Percentiles rank a stretch among this genome's conserved stretches.
phyloP scores from a whole-genome alignment of 2,888 invertebrate genomes.

The Odontocerum albicorne region DNA sequence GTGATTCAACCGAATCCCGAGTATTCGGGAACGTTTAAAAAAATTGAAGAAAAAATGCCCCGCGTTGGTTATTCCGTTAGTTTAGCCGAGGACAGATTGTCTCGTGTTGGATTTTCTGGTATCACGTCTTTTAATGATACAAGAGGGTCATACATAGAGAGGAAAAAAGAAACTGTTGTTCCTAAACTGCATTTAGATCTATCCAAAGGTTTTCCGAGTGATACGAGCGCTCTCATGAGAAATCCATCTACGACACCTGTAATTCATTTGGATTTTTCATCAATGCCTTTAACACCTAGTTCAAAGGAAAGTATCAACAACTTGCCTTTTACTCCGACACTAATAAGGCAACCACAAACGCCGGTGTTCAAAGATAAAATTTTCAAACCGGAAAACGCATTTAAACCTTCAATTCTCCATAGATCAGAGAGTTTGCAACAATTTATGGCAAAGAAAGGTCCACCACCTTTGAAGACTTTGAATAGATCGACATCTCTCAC shows the following conservation, averaged over 20 bases:
- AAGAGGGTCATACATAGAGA: background rate
- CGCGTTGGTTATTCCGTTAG: too few species aligned
- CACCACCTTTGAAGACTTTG: constrained; percentile 27
- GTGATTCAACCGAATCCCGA: constrained; percentile 34
- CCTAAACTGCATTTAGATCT: constrained; percentile 39
- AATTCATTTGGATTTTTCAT: constrained; percentile 39
- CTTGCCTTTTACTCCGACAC: constrained; percentile 23
- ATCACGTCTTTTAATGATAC: background rate
- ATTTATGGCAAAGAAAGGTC: constrained; percentile 19
- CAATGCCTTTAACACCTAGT: constrained; percentile 12
- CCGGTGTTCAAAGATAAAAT: constrained; percentile 6
- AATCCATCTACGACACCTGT: constrained; percentile 34
- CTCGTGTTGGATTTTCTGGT: too few species aligned
- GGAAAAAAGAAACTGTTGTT: constrained; percentile 35
- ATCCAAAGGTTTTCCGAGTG: constrained; percentile 20
- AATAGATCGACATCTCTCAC: constrained; percentile 9
- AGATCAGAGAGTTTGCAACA: constrained; percentile 15
- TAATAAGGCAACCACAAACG: constrained; percentile 24
- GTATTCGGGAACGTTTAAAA: constrained; percentile 18
- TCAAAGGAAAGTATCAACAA: background rate
- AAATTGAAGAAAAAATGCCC: too few species aligned
- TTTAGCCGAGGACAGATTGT: too few species aligned
- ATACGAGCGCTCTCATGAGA: background rate
- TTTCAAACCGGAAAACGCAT: constrained; percentile 2
- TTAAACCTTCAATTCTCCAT: constrained; percentile 1